Base-by-base conservation (phyloP, 2,797 vertebrate species). In the Gymnoscopelus braueri region DNA sequence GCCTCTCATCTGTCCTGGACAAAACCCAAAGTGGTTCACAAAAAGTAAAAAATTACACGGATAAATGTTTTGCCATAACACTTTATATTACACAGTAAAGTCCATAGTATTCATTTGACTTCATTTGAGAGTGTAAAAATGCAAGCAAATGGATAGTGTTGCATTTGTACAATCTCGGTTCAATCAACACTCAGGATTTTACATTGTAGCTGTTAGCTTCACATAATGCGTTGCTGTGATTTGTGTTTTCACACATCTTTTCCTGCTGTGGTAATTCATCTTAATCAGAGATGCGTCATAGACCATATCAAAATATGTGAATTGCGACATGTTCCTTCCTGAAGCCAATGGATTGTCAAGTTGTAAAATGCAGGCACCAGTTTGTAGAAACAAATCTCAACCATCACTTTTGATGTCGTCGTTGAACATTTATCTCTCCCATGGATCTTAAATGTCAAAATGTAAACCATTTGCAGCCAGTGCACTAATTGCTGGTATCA, bases 251-350 rank as follows among this genome's bases (percentile, higher is more conserved):
- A 60, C 60, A 58, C 5, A 0, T 39, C 6, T 2, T 10, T 44
- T 44, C 39, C 39, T 44, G 39, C 39, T 44, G 23, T 61, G 12
- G 47, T 52, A 66, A 75, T 71, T 64, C 3, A 29, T n/a, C 0
- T 63, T 14, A 59, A n/a, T 67, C 39, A 44, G 39, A 44, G 39
- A 44, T 44, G 39, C 8, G 39, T 44, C 39, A 44, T 74, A 74
- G 74, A 51, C 65, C 70, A 69, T 29, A 12, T 69, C 50, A 51
- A 3, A 14, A 54, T 1, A 13, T 32, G 44, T 3, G 9, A 23
- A 65, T 55, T 54, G 51, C 52, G 53, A 55, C 64, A 52, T 47
- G 49, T 26, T 74, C 23, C 53, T 79, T 77, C 69, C 71, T 63
- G 60, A 50, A 70, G 62, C 55, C 52, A 77, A 3, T 66, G 59